Evolutionary conservation across 2,113 vertebrate species (phyloP).

Genomic region (Lota lota): DNA sequence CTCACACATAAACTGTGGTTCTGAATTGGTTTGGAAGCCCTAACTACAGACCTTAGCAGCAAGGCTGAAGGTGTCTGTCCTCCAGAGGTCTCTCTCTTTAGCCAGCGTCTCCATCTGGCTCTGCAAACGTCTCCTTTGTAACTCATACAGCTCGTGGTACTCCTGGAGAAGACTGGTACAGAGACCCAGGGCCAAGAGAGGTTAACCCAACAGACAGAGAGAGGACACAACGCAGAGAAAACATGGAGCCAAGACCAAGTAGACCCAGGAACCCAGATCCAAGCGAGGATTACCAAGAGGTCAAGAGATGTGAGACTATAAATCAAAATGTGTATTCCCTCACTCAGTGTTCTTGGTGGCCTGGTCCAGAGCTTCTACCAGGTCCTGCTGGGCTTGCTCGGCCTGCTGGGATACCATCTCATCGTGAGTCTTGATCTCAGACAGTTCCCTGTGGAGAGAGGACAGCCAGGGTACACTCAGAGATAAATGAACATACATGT

Average conservation of each 20-base stretch:
- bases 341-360: conserved; percentile 76
- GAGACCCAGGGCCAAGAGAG: neutral
- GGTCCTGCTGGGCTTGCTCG: conserved; percentile 67
- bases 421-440: conserved; percentile 72
- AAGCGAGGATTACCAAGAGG: neutral
- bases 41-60: conserved; percentile 75
- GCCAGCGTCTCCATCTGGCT: conserved; percentile 72
- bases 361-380: conserved; percentile 71
- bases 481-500: conserved; percentile 48
- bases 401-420: conserved; percentile 72
- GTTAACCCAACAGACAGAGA: neutral
- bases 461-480: neutral
- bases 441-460: conserved; percentile 72
- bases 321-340: conserved; percentile 39
- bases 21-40: too few species aligned
- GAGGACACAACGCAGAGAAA: neutral
- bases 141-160: conserved; percentile 80
- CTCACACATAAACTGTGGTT: neutral
- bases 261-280: neutral
- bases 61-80: conserved; percentile 67
- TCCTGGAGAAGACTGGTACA: conserved; percentile 77
- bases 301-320: too few species aligned
- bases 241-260: neutral
- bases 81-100: conserved; percentile 81
- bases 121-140: conserved; percentile 80